Evolutionary conservation across 2,888 invertebrate genomes (phyloP), one percentile per base, ranked within the genome.

Genomic region (Zhuqinia jingwanae): DNA sequence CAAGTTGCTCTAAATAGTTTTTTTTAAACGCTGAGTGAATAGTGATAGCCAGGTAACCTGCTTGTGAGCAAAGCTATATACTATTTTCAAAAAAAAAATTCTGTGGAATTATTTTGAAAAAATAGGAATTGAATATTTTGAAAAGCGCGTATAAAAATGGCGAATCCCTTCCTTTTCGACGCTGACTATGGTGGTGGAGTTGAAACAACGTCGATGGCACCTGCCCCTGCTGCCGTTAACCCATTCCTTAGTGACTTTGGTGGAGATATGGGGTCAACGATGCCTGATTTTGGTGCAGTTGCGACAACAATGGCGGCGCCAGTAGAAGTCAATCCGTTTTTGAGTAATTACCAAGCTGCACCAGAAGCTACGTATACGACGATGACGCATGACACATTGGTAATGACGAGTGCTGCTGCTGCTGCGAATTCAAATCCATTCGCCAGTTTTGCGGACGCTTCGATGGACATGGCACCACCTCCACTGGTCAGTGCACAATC

Each of bases 141-240:
- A n/a, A n/a, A n/a, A n/a, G n/a, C n/a, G n/a, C n/a, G n/a, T n/a
- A n/a, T 50, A 8, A 73, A 73, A 53, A 73, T 68, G 78, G 90
- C 88, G 22, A 91, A 91, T 83, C 97, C 97, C 60, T 97, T 97
- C 83, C 93, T 95, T 56, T 92, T 70, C 92, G 91, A 92, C 60
- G 76, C 93, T 91, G 94, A 91, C 89, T 92, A 92, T 70, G 91
- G 92, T 0, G 92, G 92, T 6, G 88, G 93, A 1, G 90, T 92
- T 15, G 89, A 80, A 22, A 70, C 63, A 2, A 70, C 80, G 1
- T 36, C 63, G 45, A 27, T 70, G 13, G 22, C 75, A 15, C 56
- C 85, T 36, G 45, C 77, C 13, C 65, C 87, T 3, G 36, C 56
- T 17, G 76, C 76, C 1, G 89, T 88, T 15, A 90, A 90, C 82